Conservation (phyloP, 2,113 vertebrate species). For the Raja brachyura region DNA sequence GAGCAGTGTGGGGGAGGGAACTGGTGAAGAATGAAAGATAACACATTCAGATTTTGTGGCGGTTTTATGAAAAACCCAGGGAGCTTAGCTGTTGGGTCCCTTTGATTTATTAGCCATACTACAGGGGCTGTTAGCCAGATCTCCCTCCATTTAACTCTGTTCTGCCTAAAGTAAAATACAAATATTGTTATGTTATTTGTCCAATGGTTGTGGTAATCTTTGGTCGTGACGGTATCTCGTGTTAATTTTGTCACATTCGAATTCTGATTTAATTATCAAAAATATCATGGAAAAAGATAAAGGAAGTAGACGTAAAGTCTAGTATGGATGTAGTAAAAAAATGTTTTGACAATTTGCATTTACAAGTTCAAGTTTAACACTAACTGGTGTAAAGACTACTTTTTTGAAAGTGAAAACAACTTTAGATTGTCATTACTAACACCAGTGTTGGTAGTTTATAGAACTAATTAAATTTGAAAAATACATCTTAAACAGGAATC, state of each 20-base stretch:
- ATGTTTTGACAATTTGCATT: neutral
- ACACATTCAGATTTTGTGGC: conserved; percentile 19
- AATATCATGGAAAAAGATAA: neutral
- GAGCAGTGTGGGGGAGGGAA: conserved; percentile 2
- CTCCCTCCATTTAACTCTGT: neutral
- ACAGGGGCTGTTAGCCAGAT: neutral
- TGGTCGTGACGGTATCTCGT: neutral
- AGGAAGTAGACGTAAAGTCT: neutral
- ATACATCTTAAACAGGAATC: neutral
- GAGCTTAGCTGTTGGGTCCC: neutral
- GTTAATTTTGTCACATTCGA: neutral
- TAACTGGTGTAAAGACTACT: neutral
- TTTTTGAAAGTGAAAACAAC: neutral
- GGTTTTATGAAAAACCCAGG: neutral
- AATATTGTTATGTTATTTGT: neutral
- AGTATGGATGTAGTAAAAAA: neutral
- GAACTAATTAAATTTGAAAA: neutral
- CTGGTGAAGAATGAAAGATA: conserved; percentile 15
- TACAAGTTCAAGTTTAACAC: conserved; percentile 28
- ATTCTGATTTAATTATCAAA: neutral
- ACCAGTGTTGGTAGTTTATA: neutral
- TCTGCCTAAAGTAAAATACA: neutral
- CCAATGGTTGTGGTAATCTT: too few species aligned
- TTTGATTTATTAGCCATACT: neutral
- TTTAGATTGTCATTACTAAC: neutral